These are phyloP conservation scores for Hippocampus zosterae DNA, from an alignment of 2,113 vertebrate species.

Conservation along the genomic window DNA sequence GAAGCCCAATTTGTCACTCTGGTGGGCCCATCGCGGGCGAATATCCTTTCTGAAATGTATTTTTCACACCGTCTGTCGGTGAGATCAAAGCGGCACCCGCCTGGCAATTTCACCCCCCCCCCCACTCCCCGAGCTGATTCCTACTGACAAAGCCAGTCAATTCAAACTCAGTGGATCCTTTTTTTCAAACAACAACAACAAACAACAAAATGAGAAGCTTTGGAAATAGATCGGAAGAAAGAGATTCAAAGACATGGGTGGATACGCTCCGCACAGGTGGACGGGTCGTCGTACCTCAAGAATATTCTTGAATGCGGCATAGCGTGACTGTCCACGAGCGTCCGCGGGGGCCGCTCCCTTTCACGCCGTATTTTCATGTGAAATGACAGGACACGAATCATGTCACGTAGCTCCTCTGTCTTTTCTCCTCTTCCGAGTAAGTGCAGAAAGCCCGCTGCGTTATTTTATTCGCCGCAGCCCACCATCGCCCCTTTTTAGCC, in stretches of 20 bases:
- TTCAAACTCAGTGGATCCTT: constrained; percentile 65
- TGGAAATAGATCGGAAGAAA: constrained; percentile 25
- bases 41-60: constrained; percentile 75
- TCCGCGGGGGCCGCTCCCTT: constrained; percentile 17
- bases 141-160: constrained; percentile 68
- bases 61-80: constrained; percentile 65
- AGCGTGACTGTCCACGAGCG: not conserved
- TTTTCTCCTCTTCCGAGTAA: constrained; percentile 50
- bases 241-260: constrained; percentile 32
- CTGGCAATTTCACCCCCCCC: constrained; percentile 38
- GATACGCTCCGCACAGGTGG: constrained; percentile 41
- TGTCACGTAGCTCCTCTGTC: constrained; percentile 32
- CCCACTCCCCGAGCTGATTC: constrained; percentile 45
- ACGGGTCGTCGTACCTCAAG: constrained; percentile 16
- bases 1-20: constrained; percentile 71
- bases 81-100: constrained; percentile 66
- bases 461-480: constrained; percentile 49
- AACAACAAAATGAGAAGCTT: constrained; percentile 12
- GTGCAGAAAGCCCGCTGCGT: constrained; percentile 49
- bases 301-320: constrained; percentile 20
- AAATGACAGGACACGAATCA: constrained; percentile 41
- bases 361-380: constrained; percentile 11
- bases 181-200: constrained; percentile 63
- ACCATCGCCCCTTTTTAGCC: constrained; percentile 40
- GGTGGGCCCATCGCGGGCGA: constrained; percentile 65